Evolutionary conservation across 2,797 vertebrate genomes (phyloP), one percentile per base, ranked within the genome.

Genomic region (Tolypeutes matacus): DNA sequence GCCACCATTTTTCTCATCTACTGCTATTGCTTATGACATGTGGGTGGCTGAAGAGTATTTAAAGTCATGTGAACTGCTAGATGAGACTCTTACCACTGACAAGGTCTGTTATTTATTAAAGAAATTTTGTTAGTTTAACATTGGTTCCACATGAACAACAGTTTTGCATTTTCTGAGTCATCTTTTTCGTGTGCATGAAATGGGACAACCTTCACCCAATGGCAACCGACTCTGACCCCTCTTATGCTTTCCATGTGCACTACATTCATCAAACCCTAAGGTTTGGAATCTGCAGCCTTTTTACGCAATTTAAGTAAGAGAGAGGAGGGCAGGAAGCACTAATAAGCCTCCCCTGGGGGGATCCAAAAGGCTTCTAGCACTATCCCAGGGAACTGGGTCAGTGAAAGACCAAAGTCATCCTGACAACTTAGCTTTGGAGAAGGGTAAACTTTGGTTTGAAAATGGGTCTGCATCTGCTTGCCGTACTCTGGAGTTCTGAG

Each of bases 21-120:
- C 58, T 90, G 49, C 86, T 86, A 92, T 70, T 94, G 62, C 72
- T 83, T 92, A 84, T 78, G 77, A 67, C 65, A 89, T 42, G n/a
- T 60, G 75, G 13, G 49, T 87, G 65, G 65, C 87, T 92, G 39
- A 94, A 69, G 25, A 81, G 49, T 81, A 83, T 39, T 92, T 95
- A 95, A 94, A 96, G 49, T 86, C 67, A 81, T 81, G 25, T 89
- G 93, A 96, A 73, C 46, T 91, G 42, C 42, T 83, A 34, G 60
- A 93, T 73, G 67, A 95, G 89, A 93, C 49, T 75, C 84, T 95
- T 86, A 67, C 18, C 69, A 91, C 75, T 78, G 65, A 89, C 72
- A 94, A 49, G 39, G 92, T 91, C 75, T 96, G 86, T 89, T 96
- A 94, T 84, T 95, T 91, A 70, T 95, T 96, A 92, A 75, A 83